Conservation (phyloP, 2,113 vertebrate genomes). For the Craseonycteris thonglongyai region DNA sequence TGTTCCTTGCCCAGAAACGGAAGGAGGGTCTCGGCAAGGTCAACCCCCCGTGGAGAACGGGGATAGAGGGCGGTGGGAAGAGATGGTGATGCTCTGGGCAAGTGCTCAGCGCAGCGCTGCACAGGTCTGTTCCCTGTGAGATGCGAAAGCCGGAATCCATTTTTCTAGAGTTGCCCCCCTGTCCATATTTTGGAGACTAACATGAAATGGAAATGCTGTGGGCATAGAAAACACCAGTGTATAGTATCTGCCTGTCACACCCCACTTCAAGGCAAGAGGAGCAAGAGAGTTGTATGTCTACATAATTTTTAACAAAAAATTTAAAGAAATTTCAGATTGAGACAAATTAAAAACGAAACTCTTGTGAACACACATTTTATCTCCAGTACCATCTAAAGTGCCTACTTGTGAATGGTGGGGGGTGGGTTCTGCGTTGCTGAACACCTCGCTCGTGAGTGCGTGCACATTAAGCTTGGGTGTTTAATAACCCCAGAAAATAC, state of each 20-base stretch:
- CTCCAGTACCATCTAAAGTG: not conserved
- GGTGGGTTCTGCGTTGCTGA: not conserved
- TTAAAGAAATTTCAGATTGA: not conserved
- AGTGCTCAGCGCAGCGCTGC: not conserved
- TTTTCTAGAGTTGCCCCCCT: constrained; percentile 61
- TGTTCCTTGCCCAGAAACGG: constrained; percentile 5
- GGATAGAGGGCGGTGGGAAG: not conserved
- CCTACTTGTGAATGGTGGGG: not conserved
- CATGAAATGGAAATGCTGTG: constrained; percentile 51
- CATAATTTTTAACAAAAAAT: not conserved
- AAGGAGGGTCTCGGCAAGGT: constrained; percentile 74
- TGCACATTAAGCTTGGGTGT: not conserved
- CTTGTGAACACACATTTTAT: not conserved
- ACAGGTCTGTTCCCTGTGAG: not conserved
- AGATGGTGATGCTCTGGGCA: not conserved
- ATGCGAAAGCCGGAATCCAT: constrained; percentile 40
- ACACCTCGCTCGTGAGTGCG: not conserved
- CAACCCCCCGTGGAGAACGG: constrained; percentile 46
- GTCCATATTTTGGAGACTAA: constrained; percentile 13
- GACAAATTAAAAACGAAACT: constrained; percentile 33
- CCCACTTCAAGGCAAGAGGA: constrained; percentile 30
- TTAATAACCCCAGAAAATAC: constrained; percentile 33
- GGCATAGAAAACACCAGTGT: constrained; percentile 38
- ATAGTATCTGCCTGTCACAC: not conserved
- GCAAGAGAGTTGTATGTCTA: not conserved